Conservation (phyloP, 2,797 vertebrate species). For the Cygnus olor region DNA sequence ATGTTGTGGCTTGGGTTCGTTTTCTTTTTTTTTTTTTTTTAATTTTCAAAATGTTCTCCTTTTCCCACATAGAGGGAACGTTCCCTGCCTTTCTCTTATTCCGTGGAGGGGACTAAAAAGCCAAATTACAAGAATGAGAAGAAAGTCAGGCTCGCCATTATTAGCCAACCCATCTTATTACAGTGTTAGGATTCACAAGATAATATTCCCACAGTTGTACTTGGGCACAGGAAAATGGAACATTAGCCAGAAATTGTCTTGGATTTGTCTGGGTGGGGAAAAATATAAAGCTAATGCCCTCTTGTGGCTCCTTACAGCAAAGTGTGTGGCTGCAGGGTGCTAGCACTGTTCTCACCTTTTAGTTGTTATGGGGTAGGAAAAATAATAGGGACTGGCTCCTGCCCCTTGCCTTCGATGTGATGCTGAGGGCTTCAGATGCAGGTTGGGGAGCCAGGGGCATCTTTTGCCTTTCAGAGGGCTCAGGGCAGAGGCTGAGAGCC, state of each 20-base stretch:
- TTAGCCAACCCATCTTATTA: not conserved
- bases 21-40: not conserved
- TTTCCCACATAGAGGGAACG: not conserved
- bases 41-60: not conserved
- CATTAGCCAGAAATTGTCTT: not conserved
- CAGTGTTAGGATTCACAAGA: not conserved
- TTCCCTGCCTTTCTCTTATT: not conserved
- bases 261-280: not conserved
- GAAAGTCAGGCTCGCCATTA: not conserved
- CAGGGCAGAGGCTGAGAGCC: not conserved
- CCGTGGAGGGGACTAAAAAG: not conserved
- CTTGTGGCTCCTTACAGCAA: conserved; percentile 40
- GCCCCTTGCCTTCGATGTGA: fast-evolving
- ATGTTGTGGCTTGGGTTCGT: not conserved
- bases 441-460: not conserved
- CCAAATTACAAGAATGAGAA: not conserved
- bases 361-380: not conserved
- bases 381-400: too few species aligned
- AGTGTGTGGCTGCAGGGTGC: not conserved
- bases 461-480: too few species aligned
- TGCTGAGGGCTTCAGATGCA: not conserved
- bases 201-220: not conserved
- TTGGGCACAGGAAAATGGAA: not conserved
- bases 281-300: conserved; percentile 48
- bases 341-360: not conserved